A percentile compares a stretch with the other conserved stretches of the same genome.
Conservation (phyloP, 2,888 invertebrate species). For the Sarcophaga rosellei region DNA sequence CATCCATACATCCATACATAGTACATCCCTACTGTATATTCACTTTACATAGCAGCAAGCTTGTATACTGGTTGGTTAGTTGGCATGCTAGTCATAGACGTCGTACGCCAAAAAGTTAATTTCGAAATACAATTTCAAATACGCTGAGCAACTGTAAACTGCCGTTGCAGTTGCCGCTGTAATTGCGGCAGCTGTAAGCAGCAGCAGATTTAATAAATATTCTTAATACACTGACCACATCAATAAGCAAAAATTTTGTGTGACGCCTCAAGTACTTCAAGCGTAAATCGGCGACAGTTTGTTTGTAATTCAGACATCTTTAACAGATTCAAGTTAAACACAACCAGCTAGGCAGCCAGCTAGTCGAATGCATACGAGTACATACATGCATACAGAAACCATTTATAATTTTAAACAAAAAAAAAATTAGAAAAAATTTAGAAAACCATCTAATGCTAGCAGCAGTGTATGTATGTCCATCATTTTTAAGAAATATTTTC, state of each 20-base stretch:
- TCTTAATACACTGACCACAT: constrained; percentile 55
- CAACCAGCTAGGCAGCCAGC: not conserved
- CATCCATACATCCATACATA: too few relatives aligned
- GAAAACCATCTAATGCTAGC: not conserved
- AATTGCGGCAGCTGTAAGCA: too few relatives aligned
- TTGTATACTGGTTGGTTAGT: too few relatives aligned
- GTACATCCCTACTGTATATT: too few relatives aligned
- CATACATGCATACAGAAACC: not conserved
- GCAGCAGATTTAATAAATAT: constrained; percentile 22
- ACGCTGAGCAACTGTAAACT: too few relatives aligned
- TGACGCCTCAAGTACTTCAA: constrained; percentile 66
- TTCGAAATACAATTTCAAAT: constrained; percentile 41
- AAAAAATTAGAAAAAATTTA: not conserved
- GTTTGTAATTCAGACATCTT: constrained; percentile 51
- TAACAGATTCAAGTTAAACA: constrained; percentile 36
- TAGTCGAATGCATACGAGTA: not conserved
- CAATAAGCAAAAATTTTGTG: constrained; percentile 61
- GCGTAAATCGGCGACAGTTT: constrained; percentile 67
- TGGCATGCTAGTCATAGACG: too few relatives aligned
- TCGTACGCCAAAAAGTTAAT: constrained; percentile 60
- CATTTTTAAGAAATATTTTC: constrained; percentile 42
- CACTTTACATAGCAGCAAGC: too few relatives aligned
- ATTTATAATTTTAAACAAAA: constrained; percentile 1
- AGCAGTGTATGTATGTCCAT: constrained; percentile 21
- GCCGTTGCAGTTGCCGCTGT: too few relatives aligned